Percentiles rank a stretch among this genome's conserved stretches.
These are phyloP conservation scores for Ficedula albicollis DNA, from an alignment of 2,797 vertebrate species.

Conservation along the genomic window DNA sequence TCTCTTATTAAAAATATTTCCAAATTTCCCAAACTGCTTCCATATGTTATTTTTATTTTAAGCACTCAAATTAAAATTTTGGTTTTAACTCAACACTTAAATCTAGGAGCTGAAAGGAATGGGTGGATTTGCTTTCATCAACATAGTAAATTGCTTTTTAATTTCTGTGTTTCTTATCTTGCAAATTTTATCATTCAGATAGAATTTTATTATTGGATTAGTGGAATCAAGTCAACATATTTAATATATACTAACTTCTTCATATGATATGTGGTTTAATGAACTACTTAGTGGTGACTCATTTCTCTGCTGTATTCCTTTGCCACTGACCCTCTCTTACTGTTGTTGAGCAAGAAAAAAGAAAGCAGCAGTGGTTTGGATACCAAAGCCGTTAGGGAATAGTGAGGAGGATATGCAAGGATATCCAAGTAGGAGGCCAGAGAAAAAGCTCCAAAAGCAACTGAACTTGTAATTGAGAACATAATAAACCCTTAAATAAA, in stretches of 20 bases:
- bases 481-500: not conserved
- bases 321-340: not conserved
- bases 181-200: not conserved
- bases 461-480: not conserved
- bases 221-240: not conserved
- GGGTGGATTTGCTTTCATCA: not conserved
- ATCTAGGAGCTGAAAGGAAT: not conserved
- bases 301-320: not conserved
- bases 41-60: not conserved
- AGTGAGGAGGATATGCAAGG: not conserved
- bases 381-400: not conserved
- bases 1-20: not conserved
- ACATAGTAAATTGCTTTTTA: not conserved
- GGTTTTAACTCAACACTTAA: not conserved
- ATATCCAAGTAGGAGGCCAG: not conserved
- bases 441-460: not conserved
- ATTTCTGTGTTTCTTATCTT: not conserved
- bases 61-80: not conserved
- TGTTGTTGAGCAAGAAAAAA: not conserved
- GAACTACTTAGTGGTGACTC: not conserved
- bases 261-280: not conserved
- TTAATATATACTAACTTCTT: not conserved
- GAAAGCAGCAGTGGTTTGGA: not conserved
- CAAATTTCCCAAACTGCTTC: not conserved
- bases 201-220: not conserved